Evolutionary conservation across 2,113 vertebrate species (phyloP).

Genomic region (Camelus bactrianus): DNA sequence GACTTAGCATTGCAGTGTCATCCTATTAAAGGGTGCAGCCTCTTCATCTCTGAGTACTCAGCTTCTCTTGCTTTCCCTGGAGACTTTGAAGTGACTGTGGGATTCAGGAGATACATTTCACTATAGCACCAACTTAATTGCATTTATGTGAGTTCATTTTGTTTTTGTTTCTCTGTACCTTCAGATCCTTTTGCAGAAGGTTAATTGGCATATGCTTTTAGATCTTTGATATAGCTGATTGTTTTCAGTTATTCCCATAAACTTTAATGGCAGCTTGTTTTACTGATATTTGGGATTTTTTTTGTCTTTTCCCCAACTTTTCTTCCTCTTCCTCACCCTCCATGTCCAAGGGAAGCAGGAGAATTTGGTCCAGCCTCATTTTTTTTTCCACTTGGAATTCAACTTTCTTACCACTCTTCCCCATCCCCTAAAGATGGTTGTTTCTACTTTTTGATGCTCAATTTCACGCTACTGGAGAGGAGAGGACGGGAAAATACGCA

Average conservation of each 20-base stretch:
- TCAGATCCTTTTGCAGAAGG: neutral
- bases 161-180: neutral
- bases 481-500: neutral
- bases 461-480: neutral
- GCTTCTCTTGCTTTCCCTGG: neutral
- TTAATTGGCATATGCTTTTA: neutral
- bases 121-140: neutral
- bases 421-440: neutral
- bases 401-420: neutral
- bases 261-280: neutral
- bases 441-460: neutral
- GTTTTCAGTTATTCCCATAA: neutral
- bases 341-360: neutral
- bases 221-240: slow-evolving; percentile 25
- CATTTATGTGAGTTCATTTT: neutral
- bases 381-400: neutral
- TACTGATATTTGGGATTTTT: neutral
- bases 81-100: slow-evolving; percentile 57
- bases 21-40: neutral
- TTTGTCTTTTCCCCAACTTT: neutral
- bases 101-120: neutral
- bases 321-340: neutral
- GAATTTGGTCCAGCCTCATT: neutral
- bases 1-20: neutral
- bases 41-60: neutral